Base-by-base conservation (phyloP, 2,797 vertebrate genomes). In the Coregonus sp. region DNA sequence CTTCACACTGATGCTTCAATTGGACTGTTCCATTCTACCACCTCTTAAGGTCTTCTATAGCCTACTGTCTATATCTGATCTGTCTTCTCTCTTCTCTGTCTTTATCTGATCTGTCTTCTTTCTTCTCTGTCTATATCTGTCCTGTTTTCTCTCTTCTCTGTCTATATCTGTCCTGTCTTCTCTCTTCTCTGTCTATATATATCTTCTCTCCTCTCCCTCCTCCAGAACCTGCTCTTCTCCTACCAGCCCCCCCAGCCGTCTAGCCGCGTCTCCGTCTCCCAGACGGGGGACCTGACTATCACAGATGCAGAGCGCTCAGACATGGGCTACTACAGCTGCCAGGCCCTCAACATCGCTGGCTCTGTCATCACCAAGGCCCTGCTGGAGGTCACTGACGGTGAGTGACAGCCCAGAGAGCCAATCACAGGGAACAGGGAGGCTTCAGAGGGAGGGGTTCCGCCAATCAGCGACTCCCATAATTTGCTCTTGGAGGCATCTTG, bases 291-390 rank as follows among this genome's bases (percentile, higher is more conserved):
- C 84, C 95, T 99, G 87, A 99, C 97, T 81, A 97, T 99, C 92
- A 97, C 95, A 4, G 97, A 95, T 1, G 96, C 97, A 68, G 96
- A 98, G 86, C 92, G 96, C 81, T 96, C 96, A 61, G 98, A 99
- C 83, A 92, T 96, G 84, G 98, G 97, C 0, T 97, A 97, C 86
- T 99, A 99, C 81, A 99, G 97, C 92, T 99, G 98, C 93, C 98
- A 99, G 94, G 98, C 98, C 54, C 94, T 99, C 83, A 99, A 99
- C 91, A 98, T 99, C 74, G 98, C 98, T 0, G 98, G 98, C 86
- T 99, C 97, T 76, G 98, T 99, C 88, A 99, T 98, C 92, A 99
- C 97, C 89, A 99, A 99, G 89, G 98, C 97, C 66, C 95, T 98
- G 86, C 93, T 99, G 84, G 98, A 99, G 93, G 97, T 99, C 86